Evolutionary conservation across 2,113 vertebrate species (phyloP).

Genomic region (Festucalex cinctus): DNA sequence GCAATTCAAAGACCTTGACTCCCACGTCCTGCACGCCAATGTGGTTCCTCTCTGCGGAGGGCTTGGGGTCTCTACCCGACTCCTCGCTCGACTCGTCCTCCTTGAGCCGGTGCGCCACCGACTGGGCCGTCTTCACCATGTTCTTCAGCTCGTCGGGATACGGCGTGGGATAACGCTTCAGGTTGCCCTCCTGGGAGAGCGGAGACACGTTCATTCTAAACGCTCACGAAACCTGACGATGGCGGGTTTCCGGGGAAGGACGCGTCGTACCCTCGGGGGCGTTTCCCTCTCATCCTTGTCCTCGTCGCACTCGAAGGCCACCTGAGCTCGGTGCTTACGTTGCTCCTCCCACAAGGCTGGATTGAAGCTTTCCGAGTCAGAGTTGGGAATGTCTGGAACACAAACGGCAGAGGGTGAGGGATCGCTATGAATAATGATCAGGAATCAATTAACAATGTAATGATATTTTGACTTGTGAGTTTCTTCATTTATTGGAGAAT

Average conservation of each 20-base stretch:
- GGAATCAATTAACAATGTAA: not conserved
- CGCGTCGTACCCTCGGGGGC: slow-evolving; percentile 79
- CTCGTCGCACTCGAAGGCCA: slow-evolving; percentile 98
- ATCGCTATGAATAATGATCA: not conserved
- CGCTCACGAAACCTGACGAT: not conserved
- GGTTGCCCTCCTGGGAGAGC: slow-evolving; percentile 86
- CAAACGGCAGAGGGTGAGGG: not conserved
- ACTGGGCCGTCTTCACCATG: slow-evolving; percentile 99
- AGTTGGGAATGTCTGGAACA: slow-evolving; percentile 85
- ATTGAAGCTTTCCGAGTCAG: slow-evolving; percentile 98
- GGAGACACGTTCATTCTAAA: not conserved
- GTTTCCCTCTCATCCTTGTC: slow-evolving; percentile 95
- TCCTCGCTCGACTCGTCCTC: slow-evolving; percentile 89
- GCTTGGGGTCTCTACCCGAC: slow-evolving; percentile 74
- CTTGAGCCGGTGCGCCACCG: slow-evolving; percentile 90
- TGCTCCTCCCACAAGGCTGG: slow-evolving; percentile 96
- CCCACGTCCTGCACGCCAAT: slow-evolving; percentile 83
- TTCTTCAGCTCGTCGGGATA: slow-evolving; percentile 98
- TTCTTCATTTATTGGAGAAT: too few species aligned
- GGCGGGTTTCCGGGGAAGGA: not conserved
- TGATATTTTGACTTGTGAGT: not conserved
- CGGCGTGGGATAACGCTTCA: slow-evolving; percentile 96
- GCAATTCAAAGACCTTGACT: slow-evolving; percentile 78
- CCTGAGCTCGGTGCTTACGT: slow-evolving; percentile 93
- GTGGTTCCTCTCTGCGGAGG: slow-evolving; percentile 74